Evolutionary conservation across 2,113 vertebrate species (phyloP).

Genomic region (Pleuronectes platessa): DNA sequence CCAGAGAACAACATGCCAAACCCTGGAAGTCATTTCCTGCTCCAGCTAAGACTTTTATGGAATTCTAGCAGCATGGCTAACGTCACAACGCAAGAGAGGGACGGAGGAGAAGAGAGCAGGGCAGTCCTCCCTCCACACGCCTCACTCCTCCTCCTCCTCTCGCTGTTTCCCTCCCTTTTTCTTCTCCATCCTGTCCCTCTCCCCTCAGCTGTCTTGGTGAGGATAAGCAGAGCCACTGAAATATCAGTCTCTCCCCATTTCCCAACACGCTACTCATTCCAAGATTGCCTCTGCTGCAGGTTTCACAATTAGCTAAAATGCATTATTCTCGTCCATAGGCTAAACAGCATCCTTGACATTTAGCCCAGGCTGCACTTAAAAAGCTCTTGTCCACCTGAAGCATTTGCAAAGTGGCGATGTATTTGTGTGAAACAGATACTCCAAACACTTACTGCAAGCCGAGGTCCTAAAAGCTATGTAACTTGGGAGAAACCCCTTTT

Average conservation of each 20-base stretch:
- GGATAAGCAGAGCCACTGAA: constrained; percentile 35
- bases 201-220: constrained; percentile 35
- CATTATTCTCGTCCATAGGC: background rate
- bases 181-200: constrained; percentile 14
- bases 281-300: background rate
- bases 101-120: constrained; percentile 13
- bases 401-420: background rate
- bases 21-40: constrained; percentile 85
- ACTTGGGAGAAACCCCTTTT: constrained; percentile 8
- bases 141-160: background rate
- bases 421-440: background rate
- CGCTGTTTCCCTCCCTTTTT: constrained; percentile 14
- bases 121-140: constrained; percentile 9
- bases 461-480: constrained; percentile 33
- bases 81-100: constrained; percentile 48
- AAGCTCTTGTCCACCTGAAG: background rate
- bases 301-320: constrained; percentile 8
- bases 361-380: background rate
- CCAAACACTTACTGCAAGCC: constrained; percentile 20
- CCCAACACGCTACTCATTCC: background rate
- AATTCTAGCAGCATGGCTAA: constrained; percentile 75
- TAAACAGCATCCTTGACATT: background rate
- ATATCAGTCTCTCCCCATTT: background rate
- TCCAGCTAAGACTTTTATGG: constrained; percentile 84
- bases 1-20: constrained; percentile 82